Evolutionary conservation across 2,797 vertebrate species (phyloP).

Genomic region (Pteronotus mesoamericanus): DNA sequence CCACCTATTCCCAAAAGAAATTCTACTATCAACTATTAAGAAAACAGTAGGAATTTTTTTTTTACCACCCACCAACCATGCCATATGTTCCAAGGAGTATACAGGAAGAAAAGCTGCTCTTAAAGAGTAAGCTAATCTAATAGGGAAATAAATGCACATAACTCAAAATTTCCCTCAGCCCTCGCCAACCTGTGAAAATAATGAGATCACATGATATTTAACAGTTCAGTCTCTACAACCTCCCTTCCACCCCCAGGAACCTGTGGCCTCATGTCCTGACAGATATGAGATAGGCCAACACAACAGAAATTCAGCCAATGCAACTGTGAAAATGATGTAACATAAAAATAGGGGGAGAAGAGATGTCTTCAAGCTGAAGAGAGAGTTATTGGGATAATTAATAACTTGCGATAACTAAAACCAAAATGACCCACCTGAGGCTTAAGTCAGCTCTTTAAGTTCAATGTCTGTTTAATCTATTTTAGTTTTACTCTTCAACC

Average conservation of each 20-base stretch:
- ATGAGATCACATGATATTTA: background rate
- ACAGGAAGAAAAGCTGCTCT: background rate
- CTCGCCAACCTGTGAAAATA: background rate
- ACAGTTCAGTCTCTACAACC: background rate
- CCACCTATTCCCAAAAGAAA: background rate
- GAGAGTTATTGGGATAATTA: background rate
- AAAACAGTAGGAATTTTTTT: background rate
- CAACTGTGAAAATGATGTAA: background rate
- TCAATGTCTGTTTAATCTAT: conserved; percentile 29
- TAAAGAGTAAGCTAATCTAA: background rate
- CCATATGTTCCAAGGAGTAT: background rate
- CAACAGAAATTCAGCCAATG: background rate
- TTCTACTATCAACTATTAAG: background rate
- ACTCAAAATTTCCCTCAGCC: background rate
- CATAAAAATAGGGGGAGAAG: background rate
- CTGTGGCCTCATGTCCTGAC: background rate
- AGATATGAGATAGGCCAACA: background rate
- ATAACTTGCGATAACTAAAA: background rate
- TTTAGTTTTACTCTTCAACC: background rate
- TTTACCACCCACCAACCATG: background rate
- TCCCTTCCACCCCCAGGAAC: background rate
- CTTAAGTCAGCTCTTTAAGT: background rate
- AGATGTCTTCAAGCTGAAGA: background rate
- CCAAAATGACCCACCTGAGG: background rate
- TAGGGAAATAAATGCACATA: background rate